These are phyloP conservation scores for Etheostoma perlongum DNA, from an alignment of 2,797 vertebrate genomes.

Conservation along the genomic window DNA sequence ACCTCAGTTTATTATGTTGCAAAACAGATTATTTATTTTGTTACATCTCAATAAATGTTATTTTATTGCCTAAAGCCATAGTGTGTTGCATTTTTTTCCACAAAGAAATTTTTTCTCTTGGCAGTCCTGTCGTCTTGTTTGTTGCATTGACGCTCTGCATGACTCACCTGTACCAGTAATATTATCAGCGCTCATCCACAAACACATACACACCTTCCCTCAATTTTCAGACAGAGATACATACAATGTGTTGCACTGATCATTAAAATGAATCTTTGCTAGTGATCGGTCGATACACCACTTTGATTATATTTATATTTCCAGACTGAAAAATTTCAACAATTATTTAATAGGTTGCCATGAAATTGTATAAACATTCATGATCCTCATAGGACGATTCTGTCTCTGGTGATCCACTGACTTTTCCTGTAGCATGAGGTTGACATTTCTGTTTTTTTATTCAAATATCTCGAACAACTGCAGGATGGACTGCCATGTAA, in stretches of 20 bases:
- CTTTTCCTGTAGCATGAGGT: neutral
- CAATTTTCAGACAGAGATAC: conserved; percentile 24
- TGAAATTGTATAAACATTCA: neutral
- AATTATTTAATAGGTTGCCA: neutral
- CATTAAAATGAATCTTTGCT: neutral
- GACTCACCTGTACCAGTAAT: conserved; percentile 77
- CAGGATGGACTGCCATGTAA: neutral
- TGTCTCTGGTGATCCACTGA: neutral
- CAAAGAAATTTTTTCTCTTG: conserved; percentile 33
- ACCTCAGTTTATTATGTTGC: conserved; percentile 88
- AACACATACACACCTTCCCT: conserved; percentile 2
- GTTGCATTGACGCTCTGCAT: conserved; percentile 60
- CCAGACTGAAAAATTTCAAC: neutral
- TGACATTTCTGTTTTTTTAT: neutral
- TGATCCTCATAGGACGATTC: neutral
- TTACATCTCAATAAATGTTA: conserved; percentile 97
- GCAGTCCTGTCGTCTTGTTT: conserved; percentile 61
- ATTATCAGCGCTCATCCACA: conserved; percentile 54
- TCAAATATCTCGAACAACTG: neutral
- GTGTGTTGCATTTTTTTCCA: conserved; percentile 36
- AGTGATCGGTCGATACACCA: neutral
- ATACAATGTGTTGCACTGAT: neutral
- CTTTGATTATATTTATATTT: neutral
- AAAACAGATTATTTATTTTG: conserved; percentile 99
- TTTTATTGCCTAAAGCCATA: conserved; percentile 79